phyloP scores from a whole-genome alignment of 2,113 vertebrate species.

The Piprites chloris region DNA sequence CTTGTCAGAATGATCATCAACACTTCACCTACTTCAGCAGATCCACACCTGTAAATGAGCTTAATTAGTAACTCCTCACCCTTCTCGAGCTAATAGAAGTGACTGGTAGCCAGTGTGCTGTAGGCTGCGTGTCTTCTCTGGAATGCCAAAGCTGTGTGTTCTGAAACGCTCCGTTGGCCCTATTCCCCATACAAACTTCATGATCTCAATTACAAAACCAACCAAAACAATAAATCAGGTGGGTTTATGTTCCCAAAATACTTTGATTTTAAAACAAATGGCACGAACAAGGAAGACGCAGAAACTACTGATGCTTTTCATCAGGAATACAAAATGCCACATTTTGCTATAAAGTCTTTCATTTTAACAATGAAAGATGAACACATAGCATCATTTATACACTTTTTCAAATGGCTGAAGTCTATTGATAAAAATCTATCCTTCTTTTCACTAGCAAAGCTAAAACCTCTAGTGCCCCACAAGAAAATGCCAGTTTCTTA shows the following conservation, averaged over 20 bases:
- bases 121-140: neutral
- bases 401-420: neutral
- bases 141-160: neutral
- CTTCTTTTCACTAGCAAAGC: neutral
- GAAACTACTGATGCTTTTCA: neutral
- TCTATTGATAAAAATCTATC: neutral
- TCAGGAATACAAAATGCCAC: neutral
- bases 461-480: neutral
- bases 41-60: neutral
- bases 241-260: neutral
- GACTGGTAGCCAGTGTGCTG: rapidly evolving
- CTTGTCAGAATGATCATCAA: neutral
- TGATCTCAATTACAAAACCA: neutral
- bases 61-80: neutral
- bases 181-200: neutral
- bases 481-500: neutral
- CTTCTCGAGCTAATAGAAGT: neutral
- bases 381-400: neutral
- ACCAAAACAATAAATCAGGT: neutral
- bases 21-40: neutral
- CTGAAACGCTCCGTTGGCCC: neutral
- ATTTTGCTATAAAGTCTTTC: neutral
- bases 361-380: neutral
- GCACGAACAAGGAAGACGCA: neutral
- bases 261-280: neutral